Conservation (phyloP, 2,113 vertebrate species). For the Murina feae region DNA sequence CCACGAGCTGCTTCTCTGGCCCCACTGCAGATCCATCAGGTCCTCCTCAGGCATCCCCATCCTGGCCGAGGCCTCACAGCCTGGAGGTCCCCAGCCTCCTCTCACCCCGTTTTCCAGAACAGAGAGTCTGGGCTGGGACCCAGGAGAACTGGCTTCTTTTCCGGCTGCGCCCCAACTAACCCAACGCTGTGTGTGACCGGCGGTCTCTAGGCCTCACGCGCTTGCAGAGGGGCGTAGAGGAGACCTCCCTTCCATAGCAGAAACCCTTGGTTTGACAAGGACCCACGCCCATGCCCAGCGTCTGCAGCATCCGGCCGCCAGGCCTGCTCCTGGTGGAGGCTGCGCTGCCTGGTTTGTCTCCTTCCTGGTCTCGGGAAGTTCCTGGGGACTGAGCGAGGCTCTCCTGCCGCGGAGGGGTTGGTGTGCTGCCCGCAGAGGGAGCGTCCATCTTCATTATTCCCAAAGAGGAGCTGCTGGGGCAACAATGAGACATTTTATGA, state of each 20-base stretch:
- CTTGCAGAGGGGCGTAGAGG: neutral
- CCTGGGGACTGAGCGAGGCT: neutral
- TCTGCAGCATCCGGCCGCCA: neutral
- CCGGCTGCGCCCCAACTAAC: neutral
- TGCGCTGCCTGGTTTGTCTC: neutral
- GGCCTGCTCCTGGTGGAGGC: neutral
- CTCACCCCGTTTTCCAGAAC: neutral
- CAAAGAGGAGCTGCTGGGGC: slow-evolving; percentile 61
- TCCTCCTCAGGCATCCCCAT: neutral
- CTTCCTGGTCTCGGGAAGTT: neutral
- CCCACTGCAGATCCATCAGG: rapidly evolving
- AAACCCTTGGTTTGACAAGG: neutral
- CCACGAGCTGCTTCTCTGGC: neutral
- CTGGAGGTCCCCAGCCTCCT: neutral
- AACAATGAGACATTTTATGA: slow-evolving; percentile 70
- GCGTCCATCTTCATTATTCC: slow-evolving; percentile 65
- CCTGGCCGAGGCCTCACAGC: neutral
- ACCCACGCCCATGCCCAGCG: neutral
- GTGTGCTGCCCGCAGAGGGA: slow-evolving; percentile 14
- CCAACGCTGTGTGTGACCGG: neutral
- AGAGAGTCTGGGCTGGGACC: neutral
- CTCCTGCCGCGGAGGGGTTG: neutral
- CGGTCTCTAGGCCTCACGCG: neutral
- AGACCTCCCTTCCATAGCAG: neutral
- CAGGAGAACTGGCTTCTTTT: neutral